Evolutionary conservation across 2,888 invertebrate genomes (phyloP), one percentile per base, ranked within the genome.

Genomic region (Gisinianus flammeolus): DNA sequence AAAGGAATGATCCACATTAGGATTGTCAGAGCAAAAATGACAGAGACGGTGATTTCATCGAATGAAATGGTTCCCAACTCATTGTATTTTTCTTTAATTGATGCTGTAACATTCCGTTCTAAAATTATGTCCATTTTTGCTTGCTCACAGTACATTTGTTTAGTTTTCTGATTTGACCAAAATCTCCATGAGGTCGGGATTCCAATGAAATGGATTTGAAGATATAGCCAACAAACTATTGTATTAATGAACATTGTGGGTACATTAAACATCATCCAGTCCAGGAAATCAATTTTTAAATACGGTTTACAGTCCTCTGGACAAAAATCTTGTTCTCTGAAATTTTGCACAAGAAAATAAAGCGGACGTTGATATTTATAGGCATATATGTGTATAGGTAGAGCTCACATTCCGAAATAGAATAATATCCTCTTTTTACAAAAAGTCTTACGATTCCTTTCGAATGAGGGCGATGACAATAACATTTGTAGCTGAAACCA

Each of bases 1-100:
- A 97, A 97, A 0, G 89, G 89, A 85, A 95, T 92, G 86, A 97
- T 93, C 92, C 96, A 97, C 85, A 97, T 89, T 74, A 93, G 85
- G 19, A 97, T 93, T 8, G 96, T 92, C 12, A 92, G 82, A 31
- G 93, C 86, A 87, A 97, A 97, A 28, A 78, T 54, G 24, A 75
- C 8, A 16, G 44, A 28, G 8, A 94, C 92, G 72, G 90, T 89
- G 87, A 79, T 81, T 87, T 95, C 94, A 83, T 94, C 94, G 88
- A 92, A 92, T 19, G 91, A 91, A 86, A 93, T 91, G 0, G 92
- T 92, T 54, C 96, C 96, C 69, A 96, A 89, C 82, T 92, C 93
- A 80, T 90, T 89, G 88, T 95, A 93, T 86, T 92, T 93, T 80
- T 91, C 90, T 78, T 91, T 90, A 85, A 96, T 93, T 16, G 94